A percentile compares a stretch with the other conserved stretches of the same genome.
Conservation (phyloP, 2,888 invertebrate genomes). For the Fragum sueziense region DNA sequence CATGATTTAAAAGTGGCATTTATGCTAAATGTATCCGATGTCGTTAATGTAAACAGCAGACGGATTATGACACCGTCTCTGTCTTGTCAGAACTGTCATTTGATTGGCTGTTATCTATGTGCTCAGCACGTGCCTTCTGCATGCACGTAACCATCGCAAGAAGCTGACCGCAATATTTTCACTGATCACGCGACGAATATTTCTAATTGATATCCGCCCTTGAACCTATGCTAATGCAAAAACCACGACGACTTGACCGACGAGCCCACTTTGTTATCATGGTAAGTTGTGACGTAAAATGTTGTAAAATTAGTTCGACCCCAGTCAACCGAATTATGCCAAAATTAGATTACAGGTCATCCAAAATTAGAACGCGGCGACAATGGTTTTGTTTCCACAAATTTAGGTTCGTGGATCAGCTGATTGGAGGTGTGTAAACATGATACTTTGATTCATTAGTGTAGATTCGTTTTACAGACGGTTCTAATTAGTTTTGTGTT, state of each 20-base stretch:
- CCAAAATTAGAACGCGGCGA: not conserved
- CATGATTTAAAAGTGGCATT: no score
- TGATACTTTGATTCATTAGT: not conserved
- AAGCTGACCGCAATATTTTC: not conserved
- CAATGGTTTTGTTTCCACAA: not conserved
- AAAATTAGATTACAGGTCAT: slow-evolving; percentile 11
- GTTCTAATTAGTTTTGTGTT: no score
- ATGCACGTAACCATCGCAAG: not conserved
- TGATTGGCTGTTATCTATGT: slow-evolving; percentile 18
- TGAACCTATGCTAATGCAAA: not conserved
- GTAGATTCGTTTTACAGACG: no score
- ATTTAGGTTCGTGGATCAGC: not conserved
- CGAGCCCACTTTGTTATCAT: not conserved
- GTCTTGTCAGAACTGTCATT: not conserved
- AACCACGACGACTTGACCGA: not conserved
- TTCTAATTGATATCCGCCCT: slow-evolving; percentile 4
- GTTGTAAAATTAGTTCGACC: not conserved
- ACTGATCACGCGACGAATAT: slow-evolving; percentile 15
- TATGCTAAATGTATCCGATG: not conserved
- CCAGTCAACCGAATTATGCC: slow-evolving; percentile 12
- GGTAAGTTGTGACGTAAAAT: not conserved
- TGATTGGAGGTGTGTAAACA: not conserved
- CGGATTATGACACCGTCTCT: not conserved
- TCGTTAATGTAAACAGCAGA: slow-evolving; percentile 9
- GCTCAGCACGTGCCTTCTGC: slow-evolving; percentile 11